A percentile compares a stretch with the other conserved stretches of the same genome.
phyloP scores from a whole-genome alignment of 2,888 invertebrate species.

The Polyommatus icarus region DNA sequence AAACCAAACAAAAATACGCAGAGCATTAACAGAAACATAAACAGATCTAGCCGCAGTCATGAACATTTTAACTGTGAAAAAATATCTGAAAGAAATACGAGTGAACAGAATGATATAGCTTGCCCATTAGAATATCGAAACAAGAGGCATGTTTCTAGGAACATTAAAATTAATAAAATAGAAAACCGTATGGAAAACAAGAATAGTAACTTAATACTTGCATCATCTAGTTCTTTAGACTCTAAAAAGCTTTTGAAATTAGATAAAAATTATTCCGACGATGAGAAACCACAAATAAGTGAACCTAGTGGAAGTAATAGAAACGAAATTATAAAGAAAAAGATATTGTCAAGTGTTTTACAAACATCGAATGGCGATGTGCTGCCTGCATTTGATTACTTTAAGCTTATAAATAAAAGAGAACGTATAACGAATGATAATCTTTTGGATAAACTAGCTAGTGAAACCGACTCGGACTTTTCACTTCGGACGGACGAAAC shows the following conservation, averaged over 20 bases:
- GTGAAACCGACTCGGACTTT: constrained; percentile 61
- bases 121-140: background rate
- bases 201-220: background rate
- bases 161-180: background rate
- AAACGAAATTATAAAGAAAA: background rate
- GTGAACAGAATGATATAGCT: background rate
- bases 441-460: constrained; percentile 70
- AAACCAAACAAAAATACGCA: background rate
- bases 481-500: constrained; percentile 62
- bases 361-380: background rate
- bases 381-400: background rate
- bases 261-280: background rate
- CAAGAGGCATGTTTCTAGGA: background rate
- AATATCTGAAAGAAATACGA: background rate
- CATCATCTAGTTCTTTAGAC: background rate
- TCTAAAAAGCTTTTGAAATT: background rate
- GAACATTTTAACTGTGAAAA: background rate
- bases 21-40: background rate
- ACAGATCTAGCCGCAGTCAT: background rate
- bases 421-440: constrained; percentile 50
- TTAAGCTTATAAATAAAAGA: constrained; percentile 41
- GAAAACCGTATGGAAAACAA: background rate
- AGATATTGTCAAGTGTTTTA: constrained; percentile 2
- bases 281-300: background rate
- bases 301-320: background rate